These are phyloP conservation scores for Incurvaria masculella DNA, from an alignment of 2,888 invertebrate species.

Conservation along the genomic window DNA sequence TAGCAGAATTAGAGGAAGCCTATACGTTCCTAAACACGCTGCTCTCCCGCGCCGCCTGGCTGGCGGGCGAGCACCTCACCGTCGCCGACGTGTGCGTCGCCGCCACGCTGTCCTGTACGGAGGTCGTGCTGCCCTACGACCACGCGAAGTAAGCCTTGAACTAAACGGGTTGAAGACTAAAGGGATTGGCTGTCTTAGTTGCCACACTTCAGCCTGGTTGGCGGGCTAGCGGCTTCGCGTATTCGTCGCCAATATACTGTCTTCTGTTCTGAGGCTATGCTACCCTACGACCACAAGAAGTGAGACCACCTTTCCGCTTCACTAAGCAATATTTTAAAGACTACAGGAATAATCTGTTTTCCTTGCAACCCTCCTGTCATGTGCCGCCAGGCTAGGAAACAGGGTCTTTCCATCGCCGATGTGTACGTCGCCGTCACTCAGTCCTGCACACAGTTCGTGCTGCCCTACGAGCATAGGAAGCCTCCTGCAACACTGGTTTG, in stretches of 20 bases:
- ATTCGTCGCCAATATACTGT: too few species aligned
- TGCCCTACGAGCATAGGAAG: not conserved
- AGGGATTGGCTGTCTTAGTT: too few species aligned
- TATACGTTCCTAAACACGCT: not conserved
- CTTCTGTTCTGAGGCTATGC: too few species aligned
- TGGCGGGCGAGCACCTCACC: constrained; percentile 3
- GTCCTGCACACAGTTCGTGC: not conserved
- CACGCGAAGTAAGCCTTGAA: not conserved
- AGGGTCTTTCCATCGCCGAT: constrained; percentile 3
- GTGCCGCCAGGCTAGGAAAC: not conserved
- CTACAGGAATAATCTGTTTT: too few species aligned
- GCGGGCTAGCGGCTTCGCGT: too few species aligned
- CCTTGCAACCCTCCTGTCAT: not conserved
- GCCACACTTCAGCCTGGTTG: too few species aligned
- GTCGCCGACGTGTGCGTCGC: constrained; percentile 5
- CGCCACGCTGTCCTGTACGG: not conserved
- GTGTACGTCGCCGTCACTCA: constrained; percentile 2
- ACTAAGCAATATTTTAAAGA: too few species aligned
- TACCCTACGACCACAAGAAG: too few species aligned
- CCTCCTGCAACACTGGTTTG: too few species aligned
- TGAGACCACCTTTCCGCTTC: too few species aligned
- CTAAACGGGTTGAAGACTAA: too few species aligned
- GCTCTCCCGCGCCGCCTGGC: not conserved
- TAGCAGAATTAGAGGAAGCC: not conserved
- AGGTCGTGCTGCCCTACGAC: not conserved